Conservation (phyloP, 2,113 vertebrate species). For the Euleptes europaea region DNA sequence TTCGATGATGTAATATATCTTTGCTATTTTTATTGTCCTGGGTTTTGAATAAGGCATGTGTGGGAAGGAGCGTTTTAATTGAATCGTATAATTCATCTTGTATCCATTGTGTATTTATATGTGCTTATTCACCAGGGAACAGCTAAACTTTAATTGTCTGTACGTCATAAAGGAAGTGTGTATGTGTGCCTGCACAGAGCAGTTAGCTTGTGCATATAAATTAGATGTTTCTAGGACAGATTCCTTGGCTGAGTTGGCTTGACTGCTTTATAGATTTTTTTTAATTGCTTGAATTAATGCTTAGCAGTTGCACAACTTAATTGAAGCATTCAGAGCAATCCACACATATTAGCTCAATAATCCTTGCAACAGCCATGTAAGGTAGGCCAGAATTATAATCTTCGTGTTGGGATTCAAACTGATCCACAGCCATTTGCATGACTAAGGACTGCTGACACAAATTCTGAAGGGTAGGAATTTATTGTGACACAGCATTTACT, state of each 20-base stretch:
- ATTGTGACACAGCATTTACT: no score
- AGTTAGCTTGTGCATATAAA: background rate
- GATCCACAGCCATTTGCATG: no score
- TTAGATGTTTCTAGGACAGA: background rate
- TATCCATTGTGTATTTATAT: conserved; percentile 2
- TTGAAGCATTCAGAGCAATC: background rate
- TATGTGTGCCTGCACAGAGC: background rate
- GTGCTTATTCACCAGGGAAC: conserved; percentile 2
- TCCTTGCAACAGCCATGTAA: background rate
- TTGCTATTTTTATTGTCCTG: conserved; percentile 33
- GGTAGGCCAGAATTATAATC: background rate
- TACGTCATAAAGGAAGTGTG: conserved; percentile 7
- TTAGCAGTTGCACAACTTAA: background rate
- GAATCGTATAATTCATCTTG: conserved; percentile 14
- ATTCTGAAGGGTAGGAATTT: no score
- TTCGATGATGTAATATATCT: background rate
- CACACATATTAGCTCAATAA: background rate
- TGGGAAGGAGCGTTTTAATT: conserved; percentile 39
- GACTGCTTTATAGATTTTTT: background rate
- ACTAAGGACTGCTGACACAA: no score
- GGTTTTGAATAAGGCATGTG: conserved; percentile 8
- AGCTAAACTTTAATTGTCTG: conserved; percentile 37
- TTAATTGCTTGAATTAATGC: background rate
- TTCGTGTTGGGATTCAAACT: background rate
- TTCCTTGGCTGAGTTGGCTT: background rate